Evolutionary conservation across 2,797 vertebrate genomes (phyloP).

Genomic region (Amblyraja radiata): DNA sequence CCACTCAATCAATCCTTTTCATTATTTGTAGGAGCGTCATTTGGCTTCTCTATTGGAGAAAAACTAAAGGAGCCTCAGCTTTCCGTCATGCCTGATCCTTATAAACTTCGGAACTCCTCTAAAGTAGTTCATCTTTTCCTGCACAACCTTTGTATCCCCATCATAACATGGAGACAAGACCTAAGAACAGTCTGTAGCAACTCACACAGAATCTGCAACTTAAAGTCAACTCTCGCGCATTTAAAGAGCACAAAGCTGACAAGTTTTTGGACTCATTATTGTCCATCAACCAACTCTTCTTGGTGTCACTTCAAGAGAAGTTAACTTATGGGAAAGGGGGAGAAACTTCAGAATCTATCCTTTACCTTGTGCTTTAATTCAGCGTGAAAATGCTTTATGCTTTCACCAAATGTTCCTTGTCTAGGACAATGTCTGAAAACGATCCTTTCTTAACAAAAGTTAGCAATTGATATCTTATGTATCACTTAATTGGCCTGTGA

Average conservation of each 20-base stretch:
- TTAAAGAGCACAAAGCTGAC: not conserved
- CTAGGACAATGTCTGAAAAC: not conserved
- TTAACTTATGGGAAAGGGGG: not conserved
- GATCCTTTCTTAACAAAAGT: not conserved
- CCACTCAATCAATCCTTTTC: no score
- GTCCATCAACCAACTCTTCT: not conserved
- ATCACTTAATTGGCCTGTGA: not conserved
- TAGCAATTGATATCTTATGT: not conserved
- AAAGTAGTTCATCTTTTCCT: no score
- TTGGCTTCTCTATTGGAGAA: no score
- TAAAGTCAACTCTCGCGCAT: no score
- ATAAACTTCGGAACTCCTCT: no score
- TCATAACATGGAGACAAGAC: not conserved
- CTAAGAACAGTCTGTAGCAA: not conserved
- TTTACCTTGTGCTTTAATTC: not conserved
- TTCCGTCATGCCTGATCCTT: no score
- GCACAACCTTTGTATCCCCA: no score
- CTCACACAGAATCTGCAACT: not conserved
- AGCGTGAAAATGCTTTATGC: not conserved
- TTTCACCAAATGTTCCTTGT: not conserved
- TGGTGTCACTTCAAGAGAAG: not conserved
- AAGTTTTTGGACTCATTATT: constrained; percentile 9
- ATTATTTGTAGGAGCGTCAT: no score
- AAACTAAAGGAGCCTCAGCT: no score
- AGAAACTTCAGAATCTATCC: not conserved